phyloP scores from a whole-genome alignment of 2,888 invertebrate genomes.

The Melanostoma mellinum region DNA sequence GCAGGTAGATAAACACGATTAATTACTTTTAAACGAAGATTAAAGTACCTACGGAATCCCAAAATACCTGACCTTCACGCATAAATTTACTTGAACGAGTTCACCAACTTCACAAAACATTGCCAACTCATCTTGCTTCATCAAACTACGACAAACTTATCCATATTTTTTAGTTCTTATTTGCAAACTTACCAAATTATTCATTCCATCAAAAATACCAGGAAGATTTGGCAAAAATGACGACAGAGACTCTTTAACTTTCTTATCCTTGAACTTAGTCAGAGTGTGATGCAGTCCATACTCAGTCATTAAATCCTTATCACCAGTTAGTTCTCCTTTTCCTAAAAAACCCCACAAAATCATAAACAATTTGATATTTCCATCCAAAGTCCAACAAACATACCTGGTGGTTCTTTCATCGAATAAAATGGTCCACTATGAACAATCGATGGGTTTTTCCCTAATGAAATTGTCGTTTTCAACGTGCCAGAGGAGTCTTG shows the following conservation, averaged over 20 bases:
- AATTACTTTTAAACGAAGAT: too few species aligned
- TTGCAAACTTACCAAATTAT: constrained; percentile 83
- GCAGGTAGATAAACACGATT: too few species aligned
- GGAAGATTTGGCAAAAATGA: constrained; percentile 97
- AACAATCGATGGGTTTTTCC: constrained; percentile 98
- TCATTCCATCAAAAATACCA: constrained; percentile 96
- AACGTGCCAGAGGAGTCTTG: constrained; percentile 98
- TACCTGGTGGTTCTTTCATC: constrained; percentile 97
- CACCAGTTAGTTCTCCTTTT: constrained; percentile 96
- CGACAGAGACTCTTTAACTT: constrained; percentile 96
- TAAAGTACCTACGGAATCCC: too few species aligned
- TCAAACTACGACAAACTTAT: not conserved
- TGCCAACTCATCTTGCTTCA: constrained; percentile 51
- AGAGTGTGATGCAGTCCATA: constrained; percentile 98
- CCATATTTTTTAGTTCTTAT: not conserved
- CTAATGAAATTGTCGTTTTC: constrained; percentile 98
- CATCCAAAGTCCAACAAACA: constrained; percentile 36
- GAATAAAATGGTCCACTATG: constrained; percentile 99
- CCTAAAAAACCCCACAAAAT: constrained; percentile 82
- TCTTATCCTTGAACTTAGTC: constrained; percentile 98
- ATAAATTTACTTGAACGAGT: too few species aligned
- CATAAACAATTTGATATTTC: not conserved
- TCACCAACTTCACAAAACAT: not conserved
- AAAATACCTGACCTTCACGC: too few species aligned
- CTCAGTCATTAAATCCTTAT: constrained; percentile 97